Percentiles rank a stretch among this genome's conserved stretches.
These are phyloP conservation scores for Drosophila ustulata DNA, from an alignment of 2,888 invertebrate species.

Conservation along the genomic window DNA sequence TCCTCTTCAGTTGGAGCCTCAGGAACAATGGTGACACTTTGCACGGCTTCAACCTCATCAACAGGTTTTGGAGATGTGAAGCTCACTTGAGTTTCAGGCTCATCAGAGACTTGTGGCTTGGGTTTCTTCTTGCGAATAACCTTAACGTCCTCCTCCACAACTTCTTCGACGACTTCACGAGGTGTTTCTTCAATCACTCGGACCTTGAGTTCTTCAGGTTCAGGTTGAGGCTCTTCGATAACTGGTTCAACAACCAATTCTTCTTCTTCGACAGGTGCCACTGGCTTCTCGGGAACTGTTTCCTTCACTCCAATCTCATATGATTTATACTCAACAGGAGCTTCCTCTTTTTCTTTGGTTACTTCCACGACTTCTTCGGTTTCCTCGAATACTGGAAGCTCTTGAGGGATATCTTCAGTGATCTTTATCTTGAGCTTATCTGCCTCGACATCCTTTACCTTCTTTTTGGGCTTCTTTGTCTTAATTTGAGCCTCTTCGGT, in stretches of 20 bases:
- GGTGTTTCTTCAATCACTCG: slow-evolving; percentile 78
- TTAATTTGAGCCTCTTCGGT: slow-evolving; percentile 71
- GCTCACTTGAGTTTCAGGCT: slow-evolving; percentile 64
- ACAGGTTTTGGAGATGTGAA: slow-evolving; percentile 59
- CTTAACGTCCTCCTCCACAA: slow-evolving; percentile 65
- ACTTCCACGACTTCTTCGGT: slow-evolving; percentile 55
- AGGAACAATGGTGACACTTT: slow-evolving; percentile 75
- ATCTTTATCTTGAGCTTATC: slow-evolving; percentile 78
- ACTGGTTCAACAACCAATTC: slow-evolving; percentile 32
- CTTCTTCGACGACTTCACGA: slow-evolving; percentile 66
- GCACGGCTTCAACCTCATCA: slow-evolving; percentile 77
- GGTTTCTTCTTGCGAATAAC: slow-evolving; percentile 79
- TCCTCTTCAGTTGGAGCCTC: slow-evolving; percentile 78
- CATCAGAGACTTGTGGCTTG: slow-evolving; percentile 66
- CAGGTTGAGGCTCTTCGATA: slow-evolving; percentile 52
- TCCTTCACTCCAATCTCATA: slow-evolving; percentile 75
- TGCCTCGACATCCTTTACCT: slow-evolving; percentile 68
- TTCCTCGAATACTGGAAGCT: slow-evolving; percentile 70
- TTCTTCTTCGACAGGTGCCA: slow-evolving; percentile 50
- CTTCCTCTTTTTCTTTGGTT: slow-evolving; percentile 48
- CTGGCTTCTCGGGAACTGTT: slow-evolving; percentile 59
- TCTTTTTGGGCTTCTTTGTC: slow-evolving; percentile 77
- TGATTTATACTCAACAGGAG: slow-evolving; percentile 58
- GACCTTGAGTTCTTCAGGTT: slow-evolving; percentile 70
- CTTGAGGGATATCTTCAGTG: slow-evolving; percentile 72